Percentiles rank a stretch among this genome's conserved stretches.
phyloP scores from a whole-genome alignment of 2,888 invertebrate species.

The Harpalus rufipes region DNA sequence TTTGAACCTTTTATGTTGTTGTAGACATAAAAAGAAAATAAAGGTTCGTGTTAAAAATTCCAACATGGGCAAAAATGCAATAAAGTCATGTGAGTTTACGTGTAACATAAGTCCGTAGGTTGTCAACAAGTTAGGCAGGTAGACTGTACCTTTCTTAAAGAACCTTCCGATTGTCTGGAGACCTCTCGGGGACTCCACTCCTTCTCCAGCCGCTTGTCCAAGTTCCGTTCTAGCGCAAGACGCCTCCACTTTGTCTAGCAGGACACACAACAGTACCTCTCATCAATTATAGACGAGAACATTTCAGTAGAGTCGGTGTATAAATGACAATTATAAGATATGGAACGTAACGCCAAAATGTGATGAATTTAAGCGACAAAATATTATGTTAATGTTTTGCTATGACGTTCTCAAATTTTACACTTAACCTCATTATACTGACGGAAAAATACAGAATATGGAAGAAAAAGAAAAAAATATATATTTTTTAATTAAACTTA shows the following conservation, averaged over 20 bases:
- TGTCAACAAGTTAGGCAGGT: background rate
- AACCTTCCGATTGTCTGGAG: constrained; percentile 35
- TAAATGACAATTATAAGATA: too few species aligned
- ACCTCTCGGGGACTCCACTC: constrained; percentile 37
- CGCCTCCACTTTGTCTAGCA: constrained; percentile 62
- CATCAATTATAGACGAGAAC: too few species aligned
- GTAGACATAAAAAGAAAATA: constrained; percentile 3
- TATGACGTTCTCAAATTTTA: too few species aligned
- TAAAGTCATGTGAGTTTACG: constrained; percentile 42
- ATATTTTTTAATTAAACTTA: too few species aligned
- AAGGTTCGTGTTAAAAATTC: constrained; percentile 17
- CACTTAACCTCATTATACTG: too few species aligned
- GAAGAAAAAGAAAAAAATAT: too few species aligned
- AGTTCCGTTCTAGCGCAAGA: constrained; percentile 34
- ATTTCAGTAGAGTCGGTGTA: too few species aligned
- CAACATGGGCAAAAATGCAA: constrained; percentile 33
- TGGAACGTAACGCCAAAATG: too few species aligned
- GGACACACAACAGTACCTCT: background rate
- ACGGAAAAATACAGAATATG: too few species aligned
- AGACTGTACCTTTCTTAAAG: constrained; percentile 60
- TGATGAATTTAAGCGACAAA: too few species aligned
- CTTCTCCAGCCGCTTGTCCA: constrained; percentile 26
- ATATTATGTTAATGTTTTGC: too few species aligned
- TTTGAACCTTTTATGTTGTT: background rate
- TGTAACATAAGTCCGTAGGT: constrained; percentile 11